Evolutionary conservation across 2,113 vertebrate species (phyloP).

Genomic region (Lasiurus borealis): DNA sequence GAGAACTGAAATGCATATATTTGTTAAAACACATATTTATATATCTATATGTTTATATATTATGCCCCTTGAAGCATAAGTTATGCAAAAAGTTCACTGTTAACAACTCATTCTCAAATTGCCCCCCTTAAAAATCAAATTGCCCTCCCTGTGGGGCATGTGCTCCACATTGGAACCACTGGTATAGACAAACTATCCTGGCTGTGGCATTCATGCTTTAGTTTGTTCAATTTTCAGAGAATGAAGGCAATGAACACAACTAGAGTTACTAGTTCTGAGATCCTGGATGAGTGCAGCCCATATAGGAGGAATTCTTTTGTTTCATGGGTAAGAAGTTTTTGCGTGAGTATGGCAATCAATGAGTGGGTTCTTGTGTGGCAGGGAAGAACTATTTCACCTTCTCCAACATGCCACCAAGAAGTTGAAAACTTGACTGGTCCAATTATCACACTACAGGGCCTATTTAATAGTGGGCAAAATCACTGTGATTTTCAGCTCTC

Average conservation of each 20-base stretch:
- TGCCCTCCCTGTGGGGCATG: no score
- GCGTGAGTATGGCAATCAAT: not conserved
- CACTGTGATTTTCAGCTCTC: not conserved
- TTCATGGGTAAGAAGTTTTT: not conserved
- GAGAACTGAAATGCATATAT: no score
- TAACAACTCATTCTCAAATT: no score
- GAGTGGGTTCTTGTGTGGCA: not conserved
- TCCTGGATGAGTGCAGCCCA: not conserved
- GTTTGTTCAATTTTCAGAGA: not conserved
- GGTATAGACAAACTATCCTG: not conserved
- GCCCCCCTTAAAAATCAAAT: no score
- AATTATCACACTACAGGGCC: not conserved
- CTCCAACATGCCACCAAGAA: not conserved
- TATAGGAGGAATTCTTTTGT: not conserved
- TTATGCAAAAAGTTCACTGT: no score
- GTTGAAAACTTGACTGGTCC: not conserved
- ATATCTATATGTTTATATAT: no score
- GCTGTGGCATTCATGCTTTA: accelerated
- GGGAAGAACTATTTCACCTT: not conserved
- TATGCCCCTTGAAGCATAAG: no score
- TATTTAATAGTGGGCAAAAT: not conserved
- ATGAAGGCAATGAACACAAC: not conserved
- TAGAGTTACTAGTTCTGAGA: not conserved
- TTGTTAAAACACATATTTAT: no score
- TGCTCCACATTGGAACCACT: no score